Evolutionary conservation across 2,888 invertebrate genomes (phyloP), one percentile per base, ranked within the genome.

Genomic region (Apotomis turbidana): DNA sequence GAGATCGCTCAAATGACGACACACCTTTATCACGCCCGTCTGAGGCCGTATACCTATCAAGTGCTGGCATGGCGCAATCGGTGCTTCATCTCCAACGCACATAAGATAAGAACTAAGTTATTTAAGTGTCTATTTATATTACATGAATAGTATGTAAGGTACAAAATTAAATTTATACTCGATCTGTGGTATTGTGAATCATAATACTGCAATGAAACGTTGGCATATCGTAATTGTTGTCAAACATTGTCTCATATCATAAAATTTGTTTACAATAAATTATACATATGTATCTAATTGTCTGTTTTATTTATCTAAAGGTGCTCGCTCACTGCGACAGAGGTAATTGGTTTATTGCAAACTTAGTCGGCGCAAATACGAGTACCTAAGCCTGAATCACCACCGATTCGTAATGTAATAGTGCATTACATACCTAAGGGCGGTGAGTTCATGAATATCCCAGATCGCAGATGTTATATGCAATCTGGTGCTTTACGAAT

Each of bases 131-230:
- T 74, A 74, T 73, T 74, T 74, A 74, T 70, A 61, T 74, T 52
- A 52, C 63, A 71, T 55, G 55, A 46, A 71, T 71, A 61, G 52
- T 59, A n/a, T 70, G 59, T 73, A 74, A 76, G 64, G 60, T 63
- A 72, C 60, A 70, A 67, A 70, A 74, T 54, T 67, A 72, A 79
- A 81, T 81, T 81, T 82, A 82, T 83, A 81, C 76, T 81, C 77
- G 84, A 85, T 79, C 82, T 84, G 87, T 78, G 80, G 78, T 81
- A 84, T 69, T 79, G 74, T 78, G 74, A 76, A 80, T 74, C 72
- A 72, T 63, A 59, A 44, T 72, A 63, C 68, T 51, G 54, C 49
- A 78, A 77, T 80, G 80, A 78, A 79, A 82, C 66, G 51, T 62
- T 57, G 51, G 38, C 27, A 51, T n/a, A 13, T n/a, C 61, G 41